Evolutionary conservation across 2,797 vertebrate genomes (phyloP), one percentile per base, ranked within the genome.

Genomic region (Crenuchus spilurus): DNA sequence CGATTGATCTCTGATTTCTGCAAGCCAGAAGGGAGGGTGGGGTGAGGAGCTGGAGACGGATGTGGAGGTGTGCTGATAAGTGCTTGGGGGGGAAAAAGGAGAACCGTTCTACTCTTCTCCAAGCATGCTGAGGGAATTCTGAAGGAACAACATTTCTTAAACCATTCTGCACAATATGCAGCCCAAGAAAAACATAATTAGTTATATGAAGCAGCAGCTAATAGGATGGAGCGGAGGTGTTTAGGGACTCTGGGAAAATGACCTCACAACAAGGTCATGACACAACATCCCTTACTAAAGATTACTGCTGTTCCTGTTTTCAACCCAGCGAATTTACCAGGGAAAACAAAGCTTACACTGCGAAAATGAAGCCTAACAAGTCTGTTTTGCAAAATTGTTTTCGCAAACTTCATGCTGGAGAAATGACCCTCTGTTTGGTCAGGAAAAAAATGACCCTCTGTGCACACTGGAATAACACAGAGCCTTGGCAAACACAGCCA

Each of bases 1-100:
- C 85, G 82, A 88, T 72, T 75, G 35, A 78, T 80, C 80, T 82
- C 77, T 48, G 46, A 69, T 73, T 77, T 71, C 35, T 35, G 37
- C 14, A 28, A 42, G 46, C 70, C 60, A 67, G 54, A 54, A 55
- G 72, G 73, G 48, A 61, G 68, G 76, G 73, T 68, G 37, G 46
- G 22, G 57, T 58, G 42, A 51, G 24, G 33, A 70, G 49, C 30
- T 55, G 33, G 42, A 74, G 44, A 71, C 41, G 60, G 66, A 77
- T 64, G 49, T 60, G 69, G 69, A 60, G 69, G 75, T 66, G 75
- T 71, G 42, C 67, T 70, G 42, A 70, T 70, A 70, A 14, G 31
- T 31, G 31, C 51, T 65, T 57, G 30, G 35, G 44, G 5, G 3
- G 35, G 9, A 28, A 20, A 31, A 44, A 14, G 39, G 2, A 20